phyloP scores from a whole-genome alignment of 2,888 invertebrate genomes.

The Resseliella maxima region DNA sequence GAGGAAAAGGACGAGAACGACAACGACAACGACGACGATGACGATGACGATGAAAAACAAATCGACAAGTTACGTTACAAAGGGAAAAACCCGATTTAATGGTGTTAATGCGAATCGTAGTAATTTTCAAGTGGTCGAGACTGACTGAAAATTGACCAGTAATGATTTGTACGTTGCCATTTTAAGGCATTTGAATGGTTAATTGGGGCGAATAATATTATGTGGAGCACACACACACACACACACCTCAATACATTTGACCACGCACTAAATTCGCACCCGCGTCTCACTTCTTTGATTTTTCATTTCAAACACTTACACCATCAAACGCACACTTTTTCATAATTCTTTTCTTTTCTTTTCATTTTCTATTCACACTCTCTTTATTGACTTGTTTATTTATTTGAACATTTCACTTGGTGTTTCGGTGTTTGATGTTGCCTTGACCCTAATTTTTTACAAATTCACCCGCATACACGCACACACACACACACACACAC shows the following conservation, averaged over 20 bases:
- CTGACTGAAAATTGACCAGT: constrained; percentile 40
- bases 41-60: no score
- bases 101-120: neutral
- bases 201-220: constrained; percentile 28
- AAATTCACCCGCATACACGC: constrained; percentile 24
- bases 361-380: neutral
- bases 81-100: neutral
- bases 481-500: neutral
- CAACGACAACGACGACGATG: neutral
- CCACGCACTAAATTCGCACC: neutral
- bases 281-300: neutral
- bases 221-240: neutral
- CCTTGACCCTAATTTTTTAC: constrained; percentile 33
- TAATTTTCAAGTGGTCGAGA: constrained; percentile 42
- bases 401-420: neutral
- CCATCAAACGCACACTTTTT: neutral
- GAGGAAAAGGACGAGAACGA: no score
- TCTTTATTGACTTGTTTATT: constrained; percentile 7
- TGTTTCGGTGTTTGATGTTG: neutral
- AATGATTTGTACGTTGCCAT: constrained; percentile 26
- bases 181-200: neutral
- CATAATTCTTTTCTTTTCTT: neutral
- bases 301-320: neutral
- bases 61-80: neutral
- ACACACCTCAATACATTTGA: neutral